Base-by-base conservation (phyloP, 2,888 invertebrate genomes). In the Pecten maximus region DNA sequence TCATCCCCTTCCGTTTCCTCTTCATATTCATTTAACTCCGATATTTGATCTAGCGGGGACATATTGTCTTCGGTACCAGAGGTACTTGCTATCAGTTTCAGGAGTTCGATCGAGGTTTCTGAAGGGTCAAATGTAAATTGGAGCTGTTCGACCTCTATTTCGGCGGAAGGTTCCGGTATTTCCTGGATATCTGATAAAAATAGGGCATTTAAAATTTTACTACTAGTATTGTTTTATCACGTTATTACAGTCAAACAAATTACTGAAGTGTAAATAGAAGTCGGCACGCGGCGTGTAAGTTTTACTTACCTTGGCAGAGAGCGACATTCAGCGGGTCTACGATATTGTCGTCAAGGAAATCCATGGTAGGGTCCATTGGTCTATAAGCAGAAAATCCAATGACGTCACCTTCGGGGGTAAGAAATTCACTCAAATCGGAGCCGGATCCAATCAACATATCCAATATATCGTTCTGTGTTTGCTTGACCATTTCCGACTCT, bases 401-500 rank as follows among this genome's bases (percentile, higher is more conserved):
- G 4, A 88, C 50, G 16, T 90, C 88, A 28, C 50, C 40, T 23
- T 88, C 90, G 19, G 88, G 88, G 10, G 90, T 88, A 6, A 90
- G 48, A 50, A 54, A 87, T 86, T 90, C 88, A 40, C 90, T 87
- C n/a, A 90, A 50, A 50, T 90, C 90, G 23, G 88, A 87, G 39
- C 90, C 90, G 40, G 48, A 87, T 12, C 91, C 92, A 15, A 91
- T 88, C 87, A 92, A 74, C 39, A 92, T 39, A 87, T 92, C 93
- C 60, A 93, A 88, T 4, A 92, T 87, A 28, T 93, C 92, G 40
- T 48, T 90, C 50, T 92, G 91, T 54, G 90, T 91, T 87, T 92
- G 91, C 90, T 92, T 93, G 39, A 93, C 92, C 93, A 93, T 93
- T 16, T 87, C 91, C 28, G 44, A 74, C 6, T 88, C 93, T 93